These are phyloP conservation scores for Myxocyprinus asiaticus DNA, from an alignment of 2,113 vertebrate species.

Conservation along the genomic window DNA sequence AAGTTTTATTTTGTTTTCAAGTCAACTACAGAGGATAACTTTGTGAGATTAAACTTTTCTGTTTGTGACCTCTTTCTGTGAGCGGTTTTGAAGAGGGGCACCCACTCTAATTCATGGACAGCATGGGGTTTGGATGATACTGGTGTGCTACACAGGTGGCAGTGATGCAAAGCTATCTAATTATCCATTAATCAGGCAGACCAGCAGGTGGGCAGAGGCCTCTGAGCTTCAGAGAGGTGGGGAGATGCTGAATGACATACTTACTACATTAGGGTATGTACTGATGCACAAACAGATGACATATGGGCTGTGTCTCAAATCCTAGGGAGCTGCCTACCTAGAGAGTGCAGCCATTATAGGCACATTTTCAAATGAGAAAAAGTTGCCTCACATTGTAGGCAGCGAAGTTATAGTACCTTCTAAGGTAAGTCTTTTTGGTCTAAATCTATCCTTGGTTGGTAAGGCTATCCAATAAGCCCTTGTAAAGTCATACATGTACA, in stretches of 20 bases:
- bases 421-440: no score
- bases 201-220: conserved; percentile 15
- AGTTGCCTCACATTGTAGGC: neutral
- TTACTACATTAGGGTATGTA: neutral
- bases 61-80: conserved; percentile 17
- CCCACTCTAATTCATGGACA: neutral
- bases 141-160: neutral
- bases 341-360: neutral
- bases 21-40: neutral
- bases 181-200: conserved; percentile 19
- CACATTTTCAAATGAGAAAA: neutral
- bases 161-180: conserved; percentile 37
- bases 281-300: conserved; percentile 1
- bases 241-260: conserved; percentile 6
- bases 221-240: conserved; percentile 2
- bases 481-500: no score
- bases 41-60: neutral
- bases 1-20: neutral
- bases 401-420: no score
- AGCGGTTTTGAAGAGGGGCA: neutral
- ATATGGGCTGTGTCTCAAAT: neutral
- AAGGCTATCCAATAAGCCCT: no score
- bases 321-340: neutral
- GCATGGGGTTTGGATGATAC: conserved; percentile 27
- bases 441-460: no score